Conservation (phyloP, 2,113 vertebrate genomes). For the Arvicanthis niloticus region DNA sequence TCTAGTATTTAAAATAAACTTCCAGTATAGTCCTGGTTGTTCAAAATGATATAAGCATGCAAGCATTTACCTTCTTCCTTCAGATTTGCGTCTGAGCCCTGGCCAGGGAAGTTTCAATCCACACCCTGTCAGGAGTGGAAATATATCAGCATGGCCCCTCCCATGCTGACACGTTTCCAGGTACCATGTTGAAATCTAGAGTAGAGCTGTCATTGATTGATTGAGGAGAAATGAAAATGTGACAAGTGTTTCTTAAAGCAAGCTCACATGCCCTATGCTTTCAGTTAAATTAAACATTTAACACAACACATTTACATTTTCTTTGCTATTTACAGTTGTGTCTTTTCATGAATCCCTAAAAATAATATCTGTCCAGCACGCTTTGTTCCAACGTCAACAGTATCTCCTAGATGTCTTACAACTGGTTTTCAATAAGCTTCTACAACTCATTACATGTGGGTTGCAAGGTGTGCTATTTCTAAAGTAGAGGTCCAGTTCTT, state of each 20-base stretch:
- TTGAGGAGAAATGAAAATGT: not conserved
- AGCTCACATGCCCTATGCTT: not conserved
- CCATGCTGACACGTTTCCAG: slow-evolving; percentile 55
- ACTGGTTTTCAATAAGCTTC: not conserved
- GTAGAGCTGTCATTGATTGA: slow-evolving; percentile 50
- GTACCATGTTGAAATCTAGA: slow-evolving; percentile 31
- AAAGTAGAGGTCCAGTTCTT: not conserved
- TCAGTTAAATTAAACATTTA: slow-evolving; percentile 45
- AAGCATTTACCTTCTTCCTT: slow-evolving; percentile 75
- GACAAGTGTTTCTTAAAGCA: not conserved
- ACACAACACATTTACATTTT: not conserved
- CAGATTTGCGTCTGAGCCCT: slow-evolving; percentile 63
- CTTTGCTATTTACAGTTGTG: not conserved
- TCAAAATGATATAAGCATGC: not conserved
- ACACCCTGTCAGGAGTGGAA: slow-evolving; percentile 55
- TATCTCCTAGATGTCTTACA: not conserved
- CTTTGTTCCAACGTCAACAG: not conserved
- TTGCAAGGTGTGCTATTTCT: not conserved
- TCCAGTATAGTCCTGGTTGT: not conserved
- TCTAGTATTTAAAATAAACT: slow-evolving; percentile 15
- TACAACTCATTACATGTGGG: not conserved
- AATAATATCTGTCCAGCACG: not conserved
- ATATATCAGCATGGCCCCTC: slow-evolving; percentile 68
- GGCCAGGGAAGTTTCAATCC: slow-evolving; percentile 61
- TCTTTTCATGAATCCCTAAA: not conserved